Conservation (phyloP, 2,797 vertebrate species). For the Hemitrygon akajei region DNA sequence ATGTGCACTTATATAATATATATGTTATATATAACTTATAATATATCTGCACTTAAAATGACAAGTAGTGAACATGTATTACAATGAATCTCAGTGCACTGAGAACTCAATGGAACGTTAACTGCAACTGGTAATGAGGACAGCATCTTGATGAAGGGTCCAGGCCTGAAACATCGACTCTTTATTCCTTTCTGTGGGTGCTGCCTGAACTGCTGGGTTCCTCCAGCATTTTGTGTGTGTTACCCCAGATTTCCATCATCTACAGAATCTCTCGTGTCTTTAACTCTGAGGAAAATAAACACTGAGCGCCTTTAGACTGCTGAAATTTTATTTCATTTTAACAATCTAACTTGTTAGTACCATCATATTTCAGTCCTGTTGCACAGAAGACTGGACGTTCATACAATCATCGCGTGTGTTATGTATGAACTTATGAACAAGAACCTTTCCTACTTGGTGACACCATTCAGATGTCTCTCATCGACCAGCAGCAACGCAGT, state of each 20-base stretch:
- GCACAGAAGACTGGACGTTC: not conserved
- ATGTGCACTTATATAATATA: no score
- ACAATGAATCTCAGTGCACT: not conserved
- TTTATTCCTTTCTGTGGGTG: no score
- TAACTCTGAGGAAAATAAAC: no score
- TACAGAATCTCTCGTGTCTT: no score
- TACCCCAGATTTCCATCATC: no score
- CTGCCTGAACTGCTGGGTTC: no score
- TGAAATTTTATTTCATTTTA: not conserved
- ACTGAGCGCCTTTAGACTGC: not conserved
- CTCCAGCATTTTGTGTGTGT: no score
- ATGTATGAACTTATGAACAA: not conserved
- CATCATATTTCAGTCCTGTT: not conserved
- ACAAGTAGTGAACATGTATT: not conserved
- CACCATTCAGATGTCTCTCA: not conserved
- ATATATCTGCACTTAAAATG: not conserved
- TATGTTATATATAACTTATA: no score
- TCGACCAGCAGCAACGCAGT: not conserved
- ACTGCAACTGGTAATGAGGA: not conserved
- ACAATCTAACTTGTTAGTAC: not conserved
- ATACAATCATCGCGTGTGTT: not conserved
- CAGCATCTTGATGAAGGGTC: no score
- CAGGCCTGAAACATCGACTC: no score
- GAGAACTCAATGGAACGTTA: not conserved
- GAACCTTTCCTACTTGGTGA: not conserved